Conservation (phyloP, 2,888 invertebrate species). For the Cartodere bifasciata region DNA sequence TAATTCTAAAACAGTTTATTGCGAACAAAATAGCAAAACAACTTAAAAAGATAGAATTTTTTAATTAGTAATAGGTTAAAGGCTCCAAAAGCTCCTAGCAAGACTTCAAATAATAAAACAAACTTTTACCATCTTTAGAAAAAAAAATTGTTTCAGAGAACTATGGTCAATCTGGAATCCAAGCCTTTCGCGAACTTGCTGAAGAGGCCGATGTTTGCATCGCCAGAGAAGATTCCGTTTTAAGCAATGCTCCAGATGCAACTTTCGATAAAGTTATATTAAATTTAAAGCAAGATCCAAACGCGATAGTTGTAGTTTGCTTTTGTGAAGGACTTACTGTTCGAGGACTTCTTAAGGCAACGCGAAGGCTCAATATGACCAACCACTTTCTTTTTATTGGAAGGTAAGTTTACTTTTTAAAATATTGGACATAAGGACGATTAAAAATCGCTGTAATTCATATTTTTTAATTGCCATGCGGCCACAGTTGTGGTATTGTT, state of each 20-base stretch:
- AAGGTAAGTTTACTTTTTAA: constrained; percentile 37
- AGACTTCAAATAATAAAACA: too few species aligned
- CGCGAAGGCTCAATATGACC: constrained; percentile 41
- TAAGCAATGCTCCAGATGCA: constrained; percentile 44
- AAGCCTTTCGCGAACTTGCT: constrained; percentile 59
- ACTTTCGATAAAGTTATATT: constrained; percentile 43
- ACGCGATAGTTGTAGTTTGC: constrained; percentile 55
- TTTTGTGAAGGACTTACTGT: constrained; percentile 70
- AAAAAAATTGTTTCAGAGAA: constrained; percentile 43
- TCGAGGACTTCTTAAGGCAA: constrained; percentile 48
- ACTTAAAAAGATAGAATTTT: too few species aligned
- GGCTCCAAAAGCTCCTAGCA: too few species aligned
- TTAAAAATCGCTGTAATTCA: too few species aligned
- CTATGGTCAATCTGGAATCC: constrained; percentile 65
- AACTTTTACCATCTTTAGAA: not conserved
- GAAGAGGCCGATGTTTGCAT: constrained; percentile 56
- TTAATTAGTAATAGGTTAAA: too few species aligned
- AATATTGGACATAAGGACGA: too few species aligned
- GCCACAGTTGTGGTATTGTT: too few species aligned
- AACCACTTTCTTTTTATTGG: constrained; percentile 52
- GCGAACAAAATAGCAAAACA: too few species aligned
- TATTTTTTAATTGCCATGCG: too few species aligned
- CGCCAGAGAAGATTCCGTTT: constrained; percentile 51
- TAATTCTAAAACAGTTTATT: too few species aligned
- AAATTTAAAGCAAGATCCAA: constrained; percentile 41